These are phyloP conservation scores for Hypsopygia costalis DNA, from an alignment of 2,888 invertebrate genomes.

Conservation along the genomic window DNA sequence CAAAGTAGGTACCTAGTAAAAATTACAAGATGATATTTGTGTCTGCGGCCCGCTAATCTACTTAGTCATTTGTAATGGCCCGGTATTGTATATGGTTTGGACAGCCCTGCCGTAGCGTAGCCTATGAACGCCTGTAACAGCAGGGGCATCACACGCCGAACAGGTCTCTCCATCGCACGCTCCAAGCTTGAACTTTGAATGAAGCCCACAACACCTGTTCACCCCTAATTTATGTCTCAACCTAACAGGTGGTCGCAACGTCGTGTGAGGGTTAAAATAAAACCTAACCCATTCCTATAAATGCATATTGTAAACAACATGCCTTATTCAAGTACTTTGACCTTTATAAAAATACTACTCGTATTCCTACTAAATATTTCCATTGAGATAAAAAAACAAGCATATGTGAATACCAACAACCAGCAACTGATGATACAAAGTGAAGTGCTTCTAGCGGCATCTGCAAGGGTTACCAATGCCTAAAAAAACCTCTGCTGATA, in stretches of 20 bases:
- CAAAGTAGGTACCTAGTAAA: no score
- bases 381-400: conserved; percentile 3
- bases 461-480: conserved; percentile 8
- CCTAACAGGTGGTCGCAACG: neutral
- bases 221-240: neutral
- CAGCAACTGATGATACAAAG: conserved; percentile 1
- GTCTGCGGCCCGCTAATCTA: no score
- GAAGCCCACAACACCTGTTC: neutral
- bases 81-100: no score
- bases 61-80: no score
- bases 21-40: no score
- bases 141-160: no score
- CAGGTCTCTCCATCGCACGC: no score
- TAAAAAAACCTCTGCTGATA: conserved; percentile 2
- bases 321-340: neutral
- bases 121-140: no score
- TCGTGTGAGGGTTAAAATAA: neutral
- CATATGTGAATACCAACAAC: conserved; percentile 5
- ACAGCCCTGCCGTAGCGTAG: no score
- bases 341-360: neutral
- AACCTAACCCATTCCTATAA: neutral
- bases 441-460: conserved; percentile 7
- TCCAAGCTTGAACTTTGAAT: no score
- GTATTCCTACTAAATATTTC: neutral
- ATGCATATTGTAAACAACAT: neutral